phyloP scores from a whole-genome alignment of 1,140 invertebrate species.

The Chrysomallon squamiferum region DNA sequence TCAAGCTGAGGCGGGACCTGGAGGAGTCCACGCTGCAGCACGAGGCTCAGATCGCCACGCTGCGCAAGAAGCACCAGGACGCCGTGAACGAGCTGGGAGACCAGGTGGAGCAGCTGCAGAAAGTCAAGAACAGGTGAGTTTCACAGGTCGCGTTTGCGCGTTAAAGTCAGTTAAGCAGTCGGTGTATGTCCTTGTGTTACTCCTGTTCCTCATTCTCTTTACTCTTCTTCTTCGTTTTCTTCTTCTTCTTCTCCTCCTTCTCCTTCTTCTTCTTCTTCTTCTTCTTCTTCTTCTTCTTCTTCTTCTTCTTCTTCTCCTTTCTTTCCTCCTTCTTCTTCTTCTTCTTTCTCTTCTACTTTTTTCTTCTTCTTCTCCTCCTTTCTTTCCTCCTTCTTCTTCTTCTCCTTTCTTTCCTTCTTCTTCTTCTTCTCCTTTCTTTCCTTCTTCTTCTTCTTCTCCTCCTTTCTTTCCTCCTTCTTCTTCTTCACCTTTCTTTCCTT shows the following conservation, averaged over 20 bases:
- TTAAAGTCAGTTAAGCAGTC: background rate
- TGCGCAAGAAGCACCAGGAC: slow-evolving; percentile 99
- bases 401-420: too few species aligned
- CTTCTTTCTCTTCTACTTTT: too few species aligned
- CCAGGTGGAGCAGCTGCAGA: slow-evolving; percentile 98
- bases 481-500: too few species aligned
- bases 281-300: background rate
- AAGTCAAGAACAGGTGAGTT: slow-evolving; percentile 95
- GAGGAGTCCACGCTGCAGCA: slow-evolving; percentile 98
- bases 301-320: background rate
- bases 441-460: too few species aligned
- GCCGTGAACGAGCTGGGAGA: slow-evolving; percentile 90
- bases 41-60: slow-evolving; percentile 88
- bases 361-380: too few species aligned
- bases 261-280: background rate
- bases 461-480: too few species aligned
- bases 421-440: too few species aligned
- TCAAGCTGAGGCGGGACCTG: slow-evolving; percentile 95
- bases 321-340: too few species aligned
- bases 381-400: too few species aligned
- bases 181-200: background rate
- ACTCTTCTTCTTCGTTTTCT: background rate
- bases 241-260: background rate
- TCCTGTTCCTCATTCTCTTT: background rate
- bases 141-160: background rate